Conservation (phyloP, 2,888 invertebrate genomes). For the Pyrocoelia pectoralis region DNA sequence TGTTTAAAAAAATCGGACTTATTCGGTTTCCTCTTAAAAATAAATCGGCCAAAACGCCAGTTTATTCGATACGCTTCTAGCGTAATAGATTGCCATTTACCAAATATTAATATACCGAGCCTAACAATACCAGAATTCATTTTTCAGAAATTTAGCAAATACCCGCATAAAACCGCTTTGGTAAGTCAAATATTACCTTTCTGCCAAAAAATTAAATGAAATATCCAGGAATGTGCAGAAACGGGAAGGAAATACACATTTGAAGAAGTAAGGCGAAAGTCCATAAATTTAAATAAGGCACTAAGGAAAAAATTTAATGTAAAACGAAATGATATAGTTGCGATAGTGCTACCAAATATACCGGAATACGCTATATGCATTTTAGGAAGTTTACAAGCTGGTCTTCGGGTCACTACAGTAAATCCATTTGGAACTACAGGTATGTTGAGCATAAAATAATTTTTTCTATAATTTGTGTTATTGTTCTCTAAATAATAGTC, state of each 20-base stretch:
- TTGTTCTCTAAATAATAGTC: too few relatives aligned
- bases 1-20: too few relatives aligned
- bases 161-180: slow-evolving; percentile 67
- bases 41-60: neutral
- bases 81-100: slow-evolving; percentile 58
- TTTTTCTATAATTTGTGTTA: too few relatives aligned
- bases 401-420: slow-evolving; percentile 73
- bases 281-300: slow-evolving; percentile 65
- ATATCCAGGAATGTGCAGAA: slow-evolving; percentile 73
- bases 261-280: slow-evolving; percentile 69
- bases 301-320: slow-evolving; percentile 72
- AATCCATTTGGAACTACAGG: slow-evolving; percentile 73
- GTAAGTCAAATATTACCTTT: slow-evolving; percentile 61
- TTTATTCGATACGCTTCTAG: slow-evolving; percentile 7
- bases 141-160: slow-evolving; percentile 63
- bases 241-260: slow-evolving; percentile 79
- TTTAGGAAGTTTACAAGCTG: slow-evolving; percentile 74
- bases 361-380: slow-evolving; percentile 76
- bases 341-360: slow-evolving; percentile 76
- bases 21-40: neutral
- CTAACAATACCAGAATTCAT: slow-evolving; percentile 66
- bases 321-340: slow-evolving; percentile 71
- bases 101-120: slow-evolving; percentile 64
- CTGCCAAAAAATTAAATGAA: neutral
- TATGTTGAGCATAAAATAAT: slow-evolving; percentile 20